Evolutionary conservation across 2,113 vertebrate species (phyloP).

Genomic region (Poecilia latipinna): DNA sequence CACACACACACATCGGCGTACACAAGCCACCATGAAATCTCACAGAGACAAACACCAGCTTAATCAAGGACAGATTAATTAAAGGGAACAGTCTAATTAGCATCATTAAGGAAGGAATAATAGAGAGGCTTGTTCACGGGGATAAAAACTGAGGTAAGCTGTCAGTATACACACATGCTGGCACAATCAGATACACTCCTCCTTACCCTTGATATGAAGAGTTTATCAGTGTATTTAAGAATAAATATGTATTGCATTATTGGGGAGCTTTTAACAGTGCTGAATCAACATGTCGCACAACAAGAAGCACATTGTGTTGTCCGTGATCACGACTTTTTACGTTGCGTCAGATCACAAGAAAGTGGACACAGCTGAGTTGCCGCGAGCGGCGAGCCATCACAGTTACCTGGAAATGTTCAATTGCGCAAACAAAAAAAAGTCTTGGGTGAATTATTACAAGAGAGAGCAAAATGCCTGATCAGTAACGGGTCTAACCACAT

Average conservation of each 20-base stretch:
- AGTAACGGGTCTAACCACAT: constrained; percentile 27
- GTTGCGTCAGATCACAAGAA: constrained; percentile 26
- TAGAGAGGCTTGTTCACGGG: constrained; percentile 51
- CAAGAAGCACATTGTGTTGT: constrained; percentile 19
- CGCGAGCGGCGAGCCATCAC: constrained; percentile 53
- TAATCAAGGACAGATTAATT: constrained; percentile 78
- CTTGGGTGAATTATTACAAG: constrained; percentile 34
- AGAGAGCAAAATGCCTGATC: constrained; percentile 23
- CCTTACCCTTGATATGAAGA: neutral
- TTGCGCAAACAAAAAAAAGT: constrained; percentile 13
- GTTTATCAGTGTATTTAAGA: constrained; percentile 14
- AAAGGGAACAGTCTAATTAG: constrained; percentile 79
- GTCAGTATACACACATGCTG: constrained; percentile 40
- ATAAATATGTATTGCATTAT: constrained; percentile 30
- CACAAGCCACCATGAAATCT: constrained; percentile 10
- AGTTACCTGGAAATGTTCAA: constrained; percentile 44
- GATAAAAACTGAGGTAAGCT: constrained; percentile 51
- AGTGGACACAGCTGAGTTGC: constrained; percentile 55
- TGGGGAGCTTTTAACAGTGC: constrained; percentile 17
- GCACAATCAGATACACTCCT: neutral
- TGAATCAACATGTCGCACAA: constrained; percentile 38
- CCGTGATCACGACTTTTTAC: constrained; percentile 31
- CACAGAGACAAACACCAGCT: constrained; percentile 44
- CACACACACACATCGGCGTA: constrained; percentile 1
- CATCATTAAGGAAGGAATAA: constrained; percentile 72